Percentiles rank a stretch among this genome's conserved stretches.
Conservation (phyloP, 1,140 invertebrate genomes). For the Metopolophium dirhodum region DNA sequence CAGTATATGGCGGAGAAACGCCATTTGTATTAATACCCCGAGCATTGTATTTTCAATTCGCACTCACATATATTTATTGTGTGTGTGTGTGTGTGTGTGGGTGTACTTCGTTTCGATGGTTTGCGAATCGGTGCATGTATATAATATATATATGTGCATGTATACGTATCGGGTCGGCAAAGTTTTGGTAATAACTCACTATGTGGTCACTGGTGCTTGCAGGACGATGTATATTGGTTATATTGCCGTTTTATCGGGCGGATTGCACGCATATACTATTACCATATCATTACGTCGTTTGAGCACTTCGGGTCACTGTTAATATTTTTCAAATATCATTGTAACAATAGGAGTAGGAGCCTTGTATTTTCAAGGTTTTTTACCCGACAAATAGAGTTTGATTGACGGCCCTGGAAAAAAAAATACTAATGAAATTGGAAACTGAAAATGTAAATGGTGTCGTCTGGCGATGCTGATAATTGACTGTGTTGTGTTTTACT, state of each 20-base stretch:
- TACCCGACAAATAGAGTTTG: too few species aligned
- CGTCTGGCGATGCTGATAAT: too few species aligned
- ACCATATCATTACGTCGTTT: background rate
- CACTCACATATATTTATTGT: background rate
- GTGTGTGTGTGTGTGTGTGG: background rate
- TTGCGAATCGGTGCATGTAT: background rate
- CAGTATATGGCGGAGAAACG: background rate
- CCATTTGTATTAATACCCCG: background rate
- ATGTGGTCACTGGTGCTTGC: background rate
- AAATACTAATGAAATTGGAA: too few species aligned
- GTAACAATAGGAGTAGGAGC: too few species aligned
- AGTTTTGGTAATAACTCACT: slow-evolving; percentile 35
- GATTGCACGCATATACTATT: slow-evolving; percentile 16
- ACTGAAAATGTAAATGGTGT: too few species aligned
- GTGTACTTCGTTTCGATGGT: background rate
- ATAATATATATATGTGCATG: too few species aligned
- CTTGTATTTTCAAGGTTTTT: too few species aligned
- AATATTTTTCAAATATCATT: background rate
- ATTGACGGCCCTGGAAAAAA: too few species aligned
- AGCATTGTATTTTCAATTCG: background rate
- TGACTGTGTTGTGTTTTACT: too few species aligned
- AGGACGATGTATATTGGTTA: background rate
- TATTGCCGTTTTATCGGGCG: background rate
- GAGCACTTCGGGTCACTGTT: background rate
- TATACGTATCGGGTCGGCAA: background rate